Conservation (phyloP, 2,797 vertebrate species). For the Cryptoprocta ferox region DNA sequence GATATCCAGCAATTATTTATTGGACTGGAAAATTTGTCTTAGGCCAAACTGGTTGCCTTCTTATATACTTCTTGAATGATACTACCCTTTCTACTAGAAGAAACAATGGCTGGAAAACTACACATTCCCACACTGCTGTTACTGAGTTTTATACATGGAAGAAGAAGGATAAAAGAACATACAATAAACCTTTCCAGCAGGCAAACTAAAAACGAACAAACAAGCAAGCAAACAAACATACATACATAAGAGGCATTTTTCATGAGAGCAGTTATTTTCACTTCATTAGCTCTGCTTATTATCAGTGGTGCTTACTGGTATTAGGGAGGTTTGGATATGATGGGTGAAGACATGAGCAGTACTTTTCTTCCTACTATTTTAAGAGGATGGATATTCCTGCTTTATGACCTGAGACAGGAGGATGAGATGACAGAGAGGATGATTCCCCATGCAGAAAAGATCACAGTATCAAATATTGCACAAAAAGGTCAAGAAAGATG, state of each 20-base stretch:
- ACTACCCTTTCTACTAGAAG: background rate
- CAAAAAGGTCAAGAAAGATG: background rate
- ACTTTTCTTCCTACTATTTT: background rate
- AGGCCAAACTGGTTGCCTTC: background rate
- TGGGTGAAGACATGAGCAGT: background rate
- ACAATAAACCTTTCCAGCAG: background rate
- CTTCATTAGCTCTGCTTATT: background rate
- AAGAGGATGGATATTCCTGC: background rate
- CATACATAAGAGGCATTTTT: background rate
- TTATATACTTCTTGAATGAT: slow-evolving; percentile 33
- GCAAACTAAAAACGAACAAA: background rate
- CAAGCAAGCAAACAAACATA: background rate
- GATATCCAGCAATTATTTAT: background rate
- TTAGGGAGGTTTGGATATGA: background rate
- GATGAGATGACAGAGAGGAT: background rate
- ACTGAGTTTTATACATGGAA: background rate
- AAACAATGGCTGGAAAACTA: background rate
- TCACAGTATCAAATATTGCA: background rate
- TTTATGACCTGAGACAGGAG: background rate
- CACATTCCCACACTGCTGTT: background rate
- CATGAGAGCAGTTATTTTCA: background rate
- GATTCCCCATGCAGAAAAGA: background rate
- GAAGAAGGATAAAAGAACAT: background rate
- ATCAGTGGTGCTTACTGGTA: background rate
- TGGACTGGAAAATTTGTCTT: background rate